These are phyloP conservation scores for Colinus virginianus DNA, from an alignment of 2,113 vertebrate species.

Conservation along the genomic window DNA sequence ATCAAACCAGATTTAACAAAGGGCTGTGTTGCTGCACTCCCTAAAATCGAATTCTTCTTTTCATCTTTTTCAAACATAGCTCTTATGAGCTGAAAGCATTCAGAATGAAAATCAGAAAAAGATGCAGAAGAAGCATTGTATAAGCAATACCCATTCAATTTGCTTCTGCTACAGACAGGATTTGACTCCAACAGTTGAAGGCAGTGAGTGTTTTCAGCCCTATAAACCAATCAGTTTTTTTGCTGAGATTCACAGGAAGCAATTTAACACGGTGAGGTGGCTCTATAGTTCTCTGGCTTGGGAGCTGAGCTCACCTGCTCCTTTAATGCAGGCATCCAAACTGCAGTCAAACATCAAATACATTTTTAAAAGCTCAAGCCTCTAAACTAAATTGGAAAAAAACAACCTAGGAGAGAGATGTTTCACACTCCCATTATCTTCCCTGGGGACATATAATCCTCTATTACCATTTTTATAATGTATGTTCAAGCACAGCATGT, in stretches of 20 bases:
- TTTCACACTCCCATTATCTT: not conserved
- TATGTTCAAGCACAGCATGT: constrained; percentile 3
- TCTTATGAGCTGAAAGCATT: not conserved
- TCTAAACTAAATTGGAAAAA: not conserved
- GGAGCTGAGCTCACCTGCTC: not conserved
- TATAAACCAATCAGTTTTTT: not conserved
- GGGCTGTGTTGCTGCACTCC: not conserved
- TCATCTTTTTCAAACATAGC: not conserved
- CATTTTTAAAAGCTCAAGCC: not conserved
- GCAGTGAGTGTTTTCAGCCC: not conserved
- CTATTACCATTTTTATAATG: constrained; percentile 11
- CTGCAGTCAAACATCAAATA: not conserved
- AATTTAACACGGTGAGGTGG: not conserved
- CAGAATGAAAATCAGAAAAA: not conserved
- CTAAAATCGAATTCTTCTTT: not conserved
- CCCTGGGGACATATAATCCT: not conserved
- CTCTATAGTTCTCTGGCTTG: not conserved
- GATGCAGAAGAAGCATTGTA: not conserved
- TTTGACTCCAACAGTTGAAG: not conserved
- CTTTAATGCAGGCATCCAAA: not conserved
- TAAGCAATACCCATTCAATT: not conserved
- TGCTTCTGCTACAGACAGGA: not conserved
- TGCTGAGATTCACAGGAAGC: not conserved
- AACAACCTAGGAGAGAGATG: not conserved
- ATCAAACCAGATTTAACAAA: constrained; percentile 37